Base-by-base conservation (phyloP, 2,113 vertebrate genomes). In the Phyllostomus discolor region DNA sequence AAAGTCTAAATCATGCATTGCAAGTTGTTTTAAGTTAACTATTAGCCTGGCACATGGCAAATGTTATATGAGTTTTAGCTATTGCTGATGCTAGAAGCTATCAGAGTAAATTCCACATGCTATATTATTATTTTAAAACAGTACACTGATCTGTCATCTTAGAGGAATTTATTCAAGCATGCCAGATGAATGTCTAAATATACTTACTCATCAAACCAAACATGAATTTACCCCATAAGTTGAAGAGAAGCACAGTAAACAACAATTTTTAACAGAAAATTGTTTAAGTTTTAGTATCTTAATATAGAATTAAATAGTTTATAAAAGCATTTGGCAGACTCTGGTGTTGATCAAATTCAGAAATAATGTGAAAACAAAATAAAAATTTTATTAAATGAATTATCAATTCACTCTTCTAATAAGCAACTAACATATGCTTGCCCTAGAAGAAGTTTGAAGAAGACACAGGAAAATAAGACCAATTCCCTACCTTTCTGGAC, bases 181-280 rank as follows among this genome's bases (percentile, higher is more conserved):
- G 48, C 66, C 90, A 95, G 67, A 52, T 28, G 94, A 93, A 69
- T 98, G 96, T 97, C 96, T 96, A 96, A 97, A 97, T 93, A 96
- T 31, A 92, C 73, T 96, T 88, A 86, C 86, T 97, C 94, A 96
- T 94, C 85, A 97, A 95, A 96, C 28, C 48, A 96, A 97, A 88
- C 73, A 92, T 52, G 48, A 94, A 90, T 96, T 95, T 96, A 91
- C 88, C 75, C 90, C 73, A 67, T 54, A 90, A 96, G 57, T 85
- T 94, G 67, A 95, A 96, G 46, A 85, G 84, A 93, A 62, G 33
- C 67, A 80, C 9, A 87, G 43, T 48, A 43, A 98, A 95, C 73
- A 95, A 78, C 33, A 50, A 76, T 87, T 95, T 93, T 92, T 95
- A 94, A 87, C 24, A 54, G 75, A 96, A 95, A 93, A 76, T 90